Conservation (phyloP, 2,888 invertebrate genomes). For the Eilema depressum region DNA sequence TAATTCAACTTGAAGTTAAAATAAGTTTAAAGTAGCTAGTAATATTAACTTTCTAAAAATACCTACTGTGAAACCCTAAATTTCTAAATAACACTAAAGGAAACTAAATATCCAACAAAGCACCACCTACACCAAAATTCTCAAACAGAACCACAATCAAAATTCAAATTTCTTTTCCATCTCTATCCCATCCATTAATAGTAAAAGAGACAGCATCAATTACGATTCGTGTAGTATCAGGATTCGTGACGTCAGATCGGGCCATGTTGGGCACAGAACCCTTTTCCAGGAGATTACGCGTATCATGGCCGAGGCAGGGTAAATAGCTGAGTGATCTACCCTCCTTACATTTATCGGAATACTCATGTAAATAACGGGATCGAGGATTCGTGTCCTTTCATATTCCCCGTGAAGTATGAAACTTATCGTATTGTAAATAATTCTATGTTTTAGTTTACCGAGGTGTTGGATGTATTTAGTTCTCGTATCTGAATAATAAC, state of each 20-base stretch:
- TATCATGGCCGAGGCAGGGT: conserved; percentile 70
- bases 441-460: conserved; percentile 33
- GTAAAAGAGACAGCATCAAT: conserved; percentile 48
- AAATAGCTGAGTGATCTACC: conserved; percentile 64
- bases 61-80: not conserved
- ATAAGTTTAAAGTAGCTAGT: not conserved
- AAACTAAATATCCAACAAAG: not conserved
- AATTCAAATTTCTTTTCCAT: conserved; percentile 21
- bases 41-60: too few species aligned
- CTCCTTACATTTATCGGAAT: conserved; percentile 74
- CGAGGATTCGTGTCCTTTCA: conserved; percentile 67
- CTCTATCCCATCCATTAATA: conserved; percentile 23
- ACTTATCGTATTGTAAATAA: conserved; percentile 57
- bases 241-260: conserved; percentile 54
- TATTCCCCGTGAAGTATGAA: conserved; percentile 51
- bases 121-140: conserved; percentile 13
- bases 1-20: not conserved
- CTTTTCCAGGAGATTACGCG: conserved; percentile 80
- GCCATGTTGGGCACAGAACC: conserved; percentile 60
- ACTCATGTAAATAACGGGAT: conserved; percentile 78
- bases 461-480: conserved; percentile 27
- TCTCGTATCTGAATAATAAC: not conserved
- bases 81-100: not conserved
- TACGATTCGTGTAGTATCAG: conserved; percentile 42
- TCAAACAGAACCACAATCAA: conserved; percentile 14